Base-by-base conservation (phyloP, 2,113 vertebrate genomes). In the Zeus faber region DNA sequence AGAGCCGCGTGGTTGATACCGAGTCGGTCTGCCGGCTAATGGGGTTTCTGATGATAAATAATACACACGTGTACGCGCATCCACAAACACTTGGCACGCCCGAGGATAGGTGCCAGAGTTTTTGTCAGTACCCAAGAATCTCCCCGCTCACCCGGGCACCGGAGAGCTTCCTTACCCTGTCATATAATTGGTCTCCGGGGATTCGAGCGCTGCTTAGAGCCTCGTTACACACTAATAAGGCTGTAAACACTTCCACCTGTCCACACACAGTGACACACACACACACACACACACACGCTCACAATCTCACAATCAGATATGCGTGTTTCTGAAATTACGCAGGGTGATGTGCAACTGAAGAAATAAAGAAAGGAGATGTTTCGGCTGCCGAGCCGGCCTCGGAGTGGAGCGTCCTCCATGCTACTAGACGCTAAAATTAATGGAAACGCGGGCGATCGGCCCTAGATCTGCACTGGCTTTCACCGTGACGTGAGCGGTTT, bases 141-240 rank as follows among this genome's bases (percentile, higher is more conserved):
- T 76, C 61, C 51, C 46, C 57, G 70, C 41, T 39, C 55, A 13
- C 1, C 2, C 6, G 66, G 54, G 65, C 65, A 74, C 60, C 35
- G 57, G 65, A 72, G 69, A 61, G 66, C 64, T 77, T 71, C 66
- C 76, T 79, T 69, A 78, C 75, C 73, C 73, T 79, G 79, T 74
- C 74, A 68, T 60, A 84, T 85, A 87, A 87, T 85, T 87, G 80
- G 85, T 82, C 83, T 84, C 82, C 14, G 35, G 70, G 62, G 83
- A 71, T 43, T 58, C 44, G n/a, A 24, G 29, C 63, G 46, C 35
- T 67, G 77, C 79, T 82, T 75, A 54, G 70, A 77, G 77, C 76
- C 68, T 77, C 63, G 58, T 69, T 72, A 71, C 77, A 77, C 62
- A 62, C 60, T 82, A 78, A 76, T 76, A 84, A 77, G 62, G 47